phyloP scores from a whole-genome alignment of 1,140 invertebrate genomes.

The Micrasema longulum region DNA sequence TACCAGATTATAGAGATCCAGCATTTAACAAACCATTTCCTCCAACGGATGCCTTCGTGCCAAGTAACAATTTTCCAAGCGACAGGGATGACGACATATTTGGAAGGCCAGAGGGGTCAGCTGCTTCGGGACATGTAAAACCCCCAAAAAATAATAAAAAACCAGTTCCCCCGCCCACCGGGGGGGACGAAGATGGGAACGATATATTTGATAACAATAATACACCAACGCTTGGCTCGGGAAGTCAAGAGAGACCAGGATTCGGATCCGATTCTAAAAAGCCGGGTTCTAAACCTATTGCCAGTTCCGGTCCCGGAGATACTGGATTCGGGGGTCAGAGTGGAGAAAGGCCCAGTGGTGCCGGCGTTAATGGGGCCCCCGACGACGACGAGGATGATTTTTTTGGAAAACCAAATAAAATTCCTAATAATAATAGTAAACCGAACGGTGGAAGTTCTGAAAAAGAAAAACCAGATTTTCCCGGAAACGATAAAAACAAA shows the following conservation, averaged over 20 bases:
- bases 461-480: conserved; percentile 9
- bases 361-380: neutral
- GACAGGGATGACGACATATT: conserved; percentile 57
- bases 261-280: conserved; percentile 40
- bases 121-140: conserved; percentile 67
- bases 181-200: conserved; percentile 53
- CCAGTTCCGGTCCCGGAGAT: conserved; percentile 24
- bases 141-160: conserved; percentile 56
- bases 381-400: conserved; percentile 37
- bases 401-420: conserved; percentile 31
- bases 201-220: conserved; percentile 53
- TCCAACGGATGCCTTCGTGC: conserved; percentile 51
- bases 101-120: conserved; percentile 65
- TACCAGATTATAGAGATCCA: conserved; percentile 64
- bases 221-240: conserved; percentile 32
- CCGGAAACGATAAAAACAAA: conserved; percentile 4
- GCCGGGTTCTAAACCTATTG: conserved; percentile 27
- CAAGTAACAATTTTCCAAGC: conserved; percentile 15
- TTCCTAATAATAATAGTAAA: conserved; percentile 11
- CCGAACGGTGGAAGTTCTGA: conserved; percentile 14
- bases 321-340: conserved; percentile 40
- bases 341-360: conserved; percentile 31
- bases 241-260: conserved; percentile 53
- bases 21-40: conserved; percentile 64
- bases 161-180: conserved; percentile 56